phyloP scores from a whole-genome alignment of 2,888 invertebrate species.

The Rhyacophila evoluta region DNA sequence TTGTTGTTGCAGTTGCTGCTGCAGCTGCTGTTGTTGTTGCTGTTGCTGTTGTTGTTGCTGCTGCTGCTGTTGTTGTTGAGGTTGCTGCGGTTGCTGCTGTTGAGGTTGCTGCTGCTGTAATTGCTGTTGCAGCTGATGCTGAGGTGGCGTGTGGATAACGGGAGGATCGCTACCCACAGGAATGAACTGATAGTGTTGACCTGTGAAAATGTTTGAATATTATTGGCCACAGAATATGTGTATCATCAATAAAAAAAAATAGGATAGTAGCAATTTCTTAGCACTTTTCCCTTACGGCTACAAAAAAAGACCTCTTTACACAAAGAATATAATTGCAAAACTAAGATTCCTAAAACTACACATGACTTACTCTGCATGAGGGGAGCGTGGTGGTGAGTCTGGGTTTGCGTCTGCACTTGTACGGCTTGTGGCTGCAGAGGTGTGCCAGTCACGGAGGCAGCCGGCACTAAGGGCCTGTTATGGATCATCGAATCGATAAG shows the following conservation, averaged over 20 bases:
- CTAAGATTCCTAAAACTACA: too few species aligned
- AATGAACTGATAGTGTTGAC: slow-evolving; percentile 64
- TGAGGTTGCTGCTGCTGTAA: slow-evolving; percentile 57
- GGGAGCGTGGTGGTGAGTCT: slow-evolving; percentile 55
- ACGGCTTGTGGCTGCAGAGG: slow-evolving; percentile 37
- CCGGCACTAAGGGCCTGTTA: slow-evolving; percentile 40
- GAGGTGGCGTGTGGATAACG: slow-evolving; percentile 56
- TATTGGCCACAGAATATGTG: too few species aligned
- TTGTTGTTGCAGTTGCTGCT: slow-evolving; percentile 41
- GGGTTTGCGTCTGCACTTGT: slow-evolving; percentile 43
- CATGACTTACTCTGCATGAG: slow-evolving; percentile 44
- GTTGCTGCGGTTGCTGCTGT: slow-evolving; percentile 58
- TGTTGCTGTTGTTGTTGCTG: slow-evolving; percentile 53
- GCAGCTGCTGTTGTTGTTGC: slow-evolving; percentile 34
- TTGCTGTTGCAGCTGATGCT: slow-evolving; percentile 52
- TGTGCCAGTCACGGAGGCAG: slow-evolving; percentile 26
- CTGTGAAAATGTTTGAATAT: background rate
- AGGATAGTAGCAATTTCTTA: too few species aligned
- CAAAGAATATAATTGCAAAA: too few species aligned
- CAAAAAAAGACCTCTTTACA: too few species aligned
- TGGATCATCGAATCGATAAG: slow-evolving; percentile 50
- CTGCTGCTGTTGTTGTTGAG: slow-evolving; percentile 52
- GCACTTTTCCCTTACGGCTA: too few species aligned
- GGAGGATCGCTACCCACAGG: slow-evolving; percentile 71
- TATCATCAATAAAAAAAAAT: too few species aligned